phyloP scores from a whole-genome alignment of 2,888 invertebrate species.

The Meloe dianella region DNA sequence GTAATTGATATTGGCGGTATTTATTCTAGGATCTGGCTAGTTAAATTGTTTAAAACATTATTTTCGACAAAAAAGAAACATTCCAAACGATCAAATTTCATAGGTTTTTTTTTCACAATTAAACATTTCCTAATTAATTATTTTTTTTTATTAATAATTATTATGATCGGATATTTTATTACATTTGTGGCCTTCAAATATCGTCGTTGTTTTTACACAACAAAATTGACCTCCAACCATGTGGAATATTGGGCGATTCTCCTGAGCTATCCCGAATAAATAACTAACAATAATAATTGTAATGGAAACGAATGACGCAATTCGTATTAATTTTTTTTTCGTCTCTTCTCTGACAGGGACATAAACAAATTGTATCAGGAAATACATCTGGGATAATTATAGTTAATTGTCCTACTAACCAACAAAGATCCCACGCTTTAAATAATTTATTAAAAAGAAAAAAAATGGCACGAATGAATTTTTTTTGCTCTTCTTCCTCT shows the following conservation, averaged over 20 bases:
- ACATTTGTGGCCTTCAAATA: no score
- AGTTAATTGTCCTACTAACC: slow-evolving; percentile 6
- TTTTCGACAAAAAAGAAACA: not conserved
- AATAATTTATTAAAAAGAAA: not conserved
- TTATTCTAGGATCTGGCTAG: slow-evolving; percentile 13
- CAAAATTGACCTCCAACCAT: no score
- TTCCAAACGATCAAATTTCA: not conserved
- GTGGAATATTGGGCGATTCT: not conserved
- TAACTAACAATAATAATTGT: not conserved
- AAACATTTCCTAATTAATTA: not conserved
- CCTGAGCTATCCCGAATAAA: not conserved
- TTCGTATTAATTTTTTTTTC: not conserved
- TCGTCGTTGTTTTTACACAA: no score
- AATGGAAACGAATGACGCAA: not conserved
- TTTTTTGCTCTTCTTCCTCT: not conserved
- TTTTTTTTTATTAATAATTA: no score
- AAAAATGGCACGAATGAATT: not conserved
- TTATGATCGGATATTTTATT: no score
- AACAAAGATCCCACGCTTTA: slow-evolving; percentile 7
- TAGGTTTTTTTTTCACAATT: not conserved
- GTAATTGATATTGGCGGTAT: slow-evolving; percentile 31
- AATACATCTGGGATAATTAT: slow-evolving; percentile 7
- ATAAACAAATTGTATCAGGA: slow-evolving; percentile 3
- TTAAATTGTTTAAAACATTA: slow-evolving; percentile 7
- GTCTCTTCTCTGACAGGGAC: not conserved